phyloP scores from a whole-genome alignment of 2,113 vertebrate species.

The Gasterosteus nipponicus region DNA sequence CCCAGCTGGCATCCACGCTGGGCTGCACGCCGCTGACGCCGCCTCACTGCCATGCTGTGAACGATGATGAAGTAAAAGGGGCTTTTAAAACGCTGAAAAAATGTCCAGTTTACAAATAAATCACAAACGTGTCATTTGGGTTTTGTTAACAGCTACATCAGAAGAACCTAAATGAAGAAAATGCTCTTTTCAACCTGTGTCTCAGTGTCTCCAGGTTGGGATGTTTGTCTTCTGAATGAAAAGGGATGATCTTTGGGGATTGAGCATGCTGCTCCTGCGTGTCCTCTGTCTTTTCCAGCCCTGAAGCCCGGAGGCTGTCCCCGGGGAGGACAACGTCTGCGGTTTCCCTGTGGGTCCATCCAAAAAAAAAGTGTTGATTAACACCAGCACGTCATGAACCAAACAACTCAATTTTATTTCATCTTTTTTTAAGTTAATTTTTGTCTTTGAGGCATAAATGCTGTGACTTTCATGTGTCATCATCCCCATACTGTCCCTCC shows the following conservation, averaged over 20 bases:
- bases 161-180: neutral
- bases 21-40: slow-evolving; percentile 60
- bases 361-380: slow-evolving; percentile 24
- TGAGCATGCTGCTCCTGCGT: slow-evolving; percentile 34
- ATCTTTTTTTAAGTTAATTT: neutral
- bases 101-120: neutral
- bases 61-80: neutral
- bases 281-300: slow-evolving; percentile 30
- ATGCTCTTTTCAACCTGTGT: slow-evolving; percentile 52
- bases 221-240: slow-evolving; percentile 47
- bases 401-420: neutral
- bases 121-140: neutral
- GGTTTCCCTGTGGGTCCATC: slow-evolving; percentile 53
- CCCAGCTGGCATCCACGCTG: slow-evolving; percentile 79
- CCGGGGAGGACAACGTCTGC: slow-evolving; percentile 25
- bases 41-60: slow-evolving; percentile 41
- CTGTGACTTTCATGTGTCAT: neutral
- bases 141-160: neutral
- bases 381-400: neutral
- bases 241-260: slow-evolving; percentile 53
- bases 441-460: neutral
- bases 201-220: slow-evolving; percentile 43
- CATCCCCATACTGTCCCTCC: neutral
- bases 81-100: neutral
- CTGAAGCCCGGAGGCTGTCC: slow-evolving; percentile 31